These are phyloP conservation scores for Calypte anna DNA, from an alignment of 2,113 vertebrate species.

Conservation along the genomic window DNA sequence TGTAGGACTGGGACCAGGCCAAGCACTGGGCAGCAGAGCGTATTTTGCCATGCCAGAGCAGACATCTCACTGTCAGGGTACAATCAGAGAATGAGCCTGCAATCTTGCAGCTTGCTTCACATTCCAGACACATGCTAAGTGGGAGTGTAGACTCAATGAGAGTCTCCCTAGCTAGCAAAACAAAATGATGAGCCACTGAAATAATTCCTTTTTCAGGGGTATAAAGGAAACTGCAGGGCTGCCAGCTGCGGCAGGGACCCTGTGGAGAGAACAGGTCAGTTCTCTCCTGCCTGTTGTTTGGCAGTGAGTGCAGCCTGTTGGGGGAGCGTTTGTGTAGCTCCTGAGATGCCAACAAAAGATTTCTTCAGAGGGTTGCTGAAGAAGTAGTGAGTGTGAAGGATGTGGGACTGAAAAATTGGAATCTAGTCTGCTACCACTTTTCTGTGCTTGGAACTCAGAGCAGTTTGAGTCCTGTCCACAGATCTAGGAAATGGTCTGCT, in stretches of 20 bases:
- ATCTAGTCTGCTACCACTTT: neutral
- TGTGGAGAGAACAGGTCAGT: neutral
- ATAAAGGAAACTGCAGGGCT: neutral
- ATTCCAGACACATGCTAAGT: neutral
- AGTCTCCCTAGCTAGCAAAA: neutral
- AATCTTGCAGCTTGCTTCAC: accelerated
- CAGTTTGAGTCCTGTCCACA: neutral
- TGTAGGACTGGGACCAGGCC: accelerated
- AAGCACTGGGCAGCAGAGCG: accelerated
- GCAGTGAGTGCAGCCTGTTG: neutral
- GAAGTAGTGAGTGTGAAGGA: neutral
- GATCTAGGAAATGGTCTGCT: neutral
- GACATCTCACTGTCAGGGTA: neutral
- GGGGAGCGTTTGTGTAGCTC: accelerated
- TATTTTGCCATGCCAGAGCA: neutral
- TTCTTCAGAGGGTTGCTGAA: neutral
- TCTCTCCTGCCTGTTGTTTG: neutral
- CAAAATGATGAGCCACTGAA: neutral
- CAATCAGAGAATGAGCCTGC: neutral
- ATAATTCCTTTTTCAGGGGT: neutral
- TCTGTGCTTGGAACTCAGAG: neutral
- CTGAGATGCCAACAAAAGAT: neutral
- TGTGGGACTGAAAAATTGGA: neutral
- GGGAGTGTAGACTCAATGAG: neutral
- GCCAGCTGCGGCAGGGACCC: neutral